Percentiles rank a stretch among this genome's conserved stretches.
Evolutionary conservation across 2,113 vertebrate genomes (phyloP).

Genomic region (Rostratula benghalensis): DNA sequence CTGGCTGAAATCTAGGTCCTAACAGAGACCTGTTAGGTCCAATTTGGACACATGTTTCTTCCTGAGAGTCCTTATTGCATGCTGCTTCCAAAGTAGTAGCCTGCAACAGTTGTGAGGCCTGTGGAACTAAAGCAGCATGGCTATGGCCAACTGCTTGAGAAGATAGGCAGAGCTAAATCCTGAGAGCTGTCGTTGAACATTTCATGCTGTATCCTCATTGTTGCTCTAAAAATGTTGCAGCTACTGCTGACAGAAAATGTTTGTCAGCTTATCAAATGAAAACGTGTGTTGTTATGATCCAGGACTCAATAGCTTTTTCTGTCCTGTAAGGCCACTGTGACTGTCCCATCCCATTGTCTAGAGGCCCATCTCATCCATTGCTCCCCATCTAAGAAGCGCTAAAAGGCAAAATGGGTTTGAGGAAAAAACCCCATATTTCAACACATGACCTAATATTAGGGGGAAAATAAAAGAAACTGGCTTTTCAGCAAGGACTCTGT

Average conservation of each 20-base stretch:
- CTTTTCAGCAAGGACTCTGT: background rate
- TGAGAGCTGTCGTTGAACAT: background rate
- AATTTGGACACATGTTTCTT: background rate
- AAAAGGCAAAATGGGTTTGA: background rate
- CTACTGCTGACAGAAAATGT: background rate
- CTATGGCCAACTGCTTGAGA: background rate
- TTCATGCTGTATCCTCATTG: background rate
- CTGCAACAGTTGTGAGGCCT: background rate
- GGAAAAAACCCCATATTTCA: background rate
- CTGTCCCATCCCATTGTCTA: background rate
- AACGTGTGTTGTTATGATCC: accelerated
- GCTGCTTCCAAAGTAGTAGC: background rate
- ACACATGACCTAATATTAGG: background rate
- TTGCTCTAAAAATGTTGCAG: background rate
- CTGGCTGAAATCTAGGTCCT: background rate
- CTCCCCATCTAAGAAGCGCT: background rate
- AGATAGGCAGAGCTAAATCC: background rate
- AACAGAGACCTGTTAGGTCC: background rate
- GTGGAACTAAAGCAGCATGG: background rate
- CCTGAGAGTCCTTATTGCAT: background rate
- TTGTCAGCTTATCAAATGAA: background rate
- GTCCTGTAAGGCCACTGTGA: background rate
- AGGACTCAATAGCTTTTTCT: background rate
- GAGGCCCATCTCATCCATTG: background rate
- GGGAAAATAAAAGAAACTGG: background rate